Evolutionary conservation across 2,888 invertebrate genomes (phyloP).

Genomic region (Melipona beecheii): DNA sequence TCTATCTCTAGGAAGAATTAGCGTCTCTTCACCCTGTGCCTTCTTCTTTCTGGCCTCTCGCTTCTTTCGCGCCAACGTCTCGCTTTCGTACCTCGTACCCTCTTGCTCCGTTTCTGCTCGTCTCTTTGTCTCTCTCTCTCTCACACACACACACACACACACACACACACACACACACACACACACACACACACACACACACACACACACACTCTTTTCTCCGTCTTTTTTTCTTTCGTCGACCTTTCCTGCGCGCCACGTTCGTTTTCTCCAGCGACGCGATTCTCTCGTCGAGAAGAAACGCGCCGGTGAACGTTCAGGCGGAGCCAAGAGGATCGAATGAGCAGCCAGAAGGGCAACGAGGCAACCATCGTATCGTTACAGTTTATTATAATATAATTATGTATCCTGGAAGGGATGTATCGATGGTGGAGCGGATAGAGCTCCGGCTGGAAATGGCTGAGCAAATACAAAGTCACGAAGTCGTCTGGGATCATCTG

Average conservation of each 20-base stretch:
- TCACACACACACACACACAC: neutral
- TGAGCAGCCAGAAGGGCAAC: constrained; percentile 56
- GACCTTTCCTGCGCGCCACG: constrained; percentile 21
- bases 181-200: neutral
- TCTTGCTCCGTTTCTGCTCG: constrained; percentile 30
- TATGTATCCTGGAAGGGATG: constrained; percentile 80
- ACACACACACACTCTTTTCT: neutral
- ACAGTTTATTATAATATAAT: constrained; percentile 84
- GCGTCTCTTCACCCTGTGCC: constrained; percentile 44
- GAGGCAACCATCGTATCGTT: constrained; percentile 77
- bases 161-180: neutral
- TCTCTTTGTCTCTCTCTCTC: neutral
- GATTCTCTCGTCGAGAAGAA: constrained; percentile 14
- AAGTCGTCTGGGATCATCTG: constrained; percentile 78
- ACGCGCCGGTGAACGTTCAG: constrained; percentile 1
- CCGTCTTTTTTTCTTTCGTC: neutral
- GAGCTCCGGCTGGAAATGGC: constrained; percentile 73
- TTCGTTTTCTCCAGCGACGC: constrained; percentile 14
- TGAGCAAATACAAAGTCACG: constrained; percentile 84
- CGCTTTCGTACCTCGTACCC: neutral
- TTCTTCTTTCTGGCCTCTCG: constrained; percentile 14
- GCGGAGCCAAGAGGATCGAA: constrained; percentile 53
- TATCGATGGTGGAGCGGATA: constrained; percentile 77
- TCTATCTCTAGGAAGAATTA: constrained; percentile 62
- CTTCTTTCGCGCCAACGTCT: neutral